Conservation (phyloP, 92 coral and sea anemone genomes). For the Parazoanthus darwini region DNA sequence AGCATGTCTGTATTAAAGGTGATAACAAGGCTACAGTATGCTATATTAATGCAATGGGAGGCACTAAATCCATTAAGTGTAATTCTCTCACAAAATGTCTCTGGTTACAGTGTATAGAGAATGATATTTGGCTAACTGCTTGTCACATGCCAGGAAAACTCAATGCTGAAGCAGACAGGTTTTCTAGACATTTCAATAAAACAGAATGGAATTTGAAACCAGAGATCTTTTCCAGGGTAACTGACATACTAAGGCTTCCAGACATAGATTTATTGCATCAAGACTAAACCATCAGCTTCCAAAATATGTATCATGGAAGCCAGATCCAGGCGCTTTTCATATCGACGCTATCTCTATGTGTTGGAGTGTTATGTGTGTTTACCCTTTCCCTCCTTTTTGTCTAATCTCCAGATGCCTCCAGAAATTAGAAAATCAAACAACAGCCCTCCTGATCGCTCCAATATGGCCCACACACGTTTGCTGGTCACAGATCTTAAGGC, state of each 20-base stretch:
- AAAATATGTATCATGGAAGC: slow-evolving; percentile 49
- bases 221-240: slow-evolving; percentile 42
- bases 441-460: background rate
- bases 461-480: background rate
- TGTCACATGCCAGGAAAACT: slow-evolving; percentile 64
- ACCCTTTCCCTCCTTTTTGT: background rate
- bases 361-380: background rate
- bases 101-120: slow-evolving; percentile 51
- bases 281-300: slow-evolving; percentile 50
- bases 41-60: slow-evolving; percentile 54
- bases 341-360: slow-evolving; percentile 47
- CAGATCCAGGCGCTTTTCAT: slow-evolving; percentile 58
- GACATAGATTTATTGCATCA: slow-evolving; percentile 50
- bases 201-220: slow-evolving; percentile 57
- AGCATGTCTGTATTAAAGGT: slow-evolving; percentile 40
- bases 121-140: slow-evolving; percentile 55
- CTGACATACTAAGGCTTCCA: slow-evolving; percentile 40
- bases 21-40: slow-evolving; percentile 64
- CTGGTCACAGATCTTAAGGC: background rate
- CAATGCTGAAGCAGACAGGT: slow-evolving; percentile 53
- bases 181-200: slow-evolving; percentile 55
- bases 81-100: slow-evolving; percentile 35
- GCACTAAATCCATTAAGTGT: slow-evolving; percentile 49
- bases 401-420: background rate
- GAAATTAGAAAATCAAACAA: background rate